Conservation (phyloP, 2,888 invertebrate genomes). For the Homarus gammarus region DNA sequence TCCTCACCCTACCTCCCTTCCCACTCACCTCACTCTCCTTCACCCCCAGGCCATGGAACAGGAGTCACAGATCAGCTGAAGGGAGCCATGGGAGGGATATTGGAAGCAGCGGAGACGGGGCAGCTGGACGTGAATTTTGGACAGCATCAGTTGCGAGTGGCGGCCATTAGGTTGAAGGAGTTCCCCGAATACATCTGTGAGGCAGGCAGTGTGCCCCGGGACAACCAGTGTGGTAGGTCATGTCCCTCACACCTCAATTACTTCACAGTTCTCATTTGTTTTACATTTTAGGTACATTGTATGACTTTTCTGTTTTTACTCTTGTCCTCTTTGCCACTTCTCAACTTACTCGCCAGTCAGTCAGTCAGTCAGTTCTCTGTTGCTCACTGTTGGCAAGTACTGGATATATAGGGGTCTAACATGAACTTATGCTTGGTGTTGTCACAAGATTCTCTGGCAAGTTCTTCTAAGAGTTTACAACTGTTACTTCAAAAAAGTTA, state of each 20-base stretch:
- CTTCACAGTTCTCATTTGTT: not conserved
- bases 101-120: slow-evolving; percentile 78
- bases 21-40: no score
- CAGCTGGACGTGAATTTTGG: slow-evolving; percentile 78
- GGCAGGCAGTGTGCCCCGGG: slow-evolving; percentile 82
- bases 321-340: no score
- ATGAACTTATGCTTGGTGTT: no score
- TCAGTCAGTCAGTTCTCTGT: no score
- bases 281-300: not conserved
- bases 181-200: slow-evolving; percentile 80
- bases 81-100: slow-evolving; percentile 50
- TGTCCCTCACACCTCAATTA: not conserved
- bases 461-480: no score
- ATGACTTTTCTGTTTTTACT: not conserved
- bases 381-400: no score
- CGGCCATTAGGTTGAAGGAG: slow-evolving; percentile 75
- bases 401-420: no score
- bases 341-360: no score
- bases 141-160: slow-evolving; percentile 67
- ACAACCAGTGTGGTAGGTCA: slow-evolving; percentile 82
- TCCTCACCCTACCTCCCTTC: not conserved
- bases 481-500: no score
- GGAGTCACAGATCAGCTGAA: slow-evolving; percentile 62
- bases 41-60: slow-evolving; percentile 72
- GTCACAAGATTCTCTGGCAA: no score